Evolutionary conservation across 2,797 vertebrate genomes (phyloP), one percentile per base, ranked within the genome.

Genomic region (Anableps anableps): DNA sequence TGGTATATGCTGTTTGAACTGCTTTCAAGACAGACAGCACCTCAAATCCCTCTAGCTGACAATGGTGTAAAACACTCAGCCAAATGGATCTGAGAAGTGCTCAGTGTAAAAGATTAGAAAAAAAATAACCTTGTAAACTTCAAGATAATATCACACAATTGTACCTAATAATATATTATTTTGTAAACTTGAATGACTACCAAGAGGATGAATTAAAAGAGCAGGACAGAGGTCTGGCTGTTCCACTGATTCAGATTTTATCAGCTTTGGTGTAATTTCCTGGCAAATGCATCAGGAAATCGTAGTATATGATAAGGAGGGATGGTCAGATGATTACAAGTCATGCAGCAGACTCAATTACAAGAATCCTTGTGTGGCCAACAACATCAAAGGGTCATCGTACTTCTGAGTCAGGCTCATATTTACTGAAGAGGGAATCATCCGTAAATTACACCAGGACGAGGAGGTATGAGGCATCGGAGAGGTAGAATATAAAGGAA

Each of bases 351-450:
- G 77, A 77, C 55, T 36, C 70, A 36, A 75, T 58, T 72, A 75
- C 75, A 62, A 76, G 48, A 68, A 10, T 70, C 70, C 34, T 47
- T 72, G 51, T 60, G 53, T 36, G 51, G 38, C 29, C 36, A 8
- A 6, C 53, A 60, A 75, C 79, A 58, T 86, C 77, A 77, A 84
- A 80, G 50, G 45, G 11, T 48, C 81, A 36, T 77, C 55, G 31
- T 76, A 31, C 66, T 75, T 72, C 73, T 66, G 81, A 87, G 84
- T 90, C 77, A 80, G 51, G 60, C 74, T 78, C 80, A 76, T 73
- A 89, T 80, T 72, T 66, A 77, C 74, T 5, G 7, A 78, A 60
- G 55, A 74, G 47, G 81, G 73, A 86, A 75, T 85, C 84, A 77
- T 21, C 76, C 77, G 75, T 26, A 73, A 43, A 50, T 60, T 73